Conservation (phyloP, 2,888 invertebrate genomes). For the Xestia rhomboidea region DNA sequence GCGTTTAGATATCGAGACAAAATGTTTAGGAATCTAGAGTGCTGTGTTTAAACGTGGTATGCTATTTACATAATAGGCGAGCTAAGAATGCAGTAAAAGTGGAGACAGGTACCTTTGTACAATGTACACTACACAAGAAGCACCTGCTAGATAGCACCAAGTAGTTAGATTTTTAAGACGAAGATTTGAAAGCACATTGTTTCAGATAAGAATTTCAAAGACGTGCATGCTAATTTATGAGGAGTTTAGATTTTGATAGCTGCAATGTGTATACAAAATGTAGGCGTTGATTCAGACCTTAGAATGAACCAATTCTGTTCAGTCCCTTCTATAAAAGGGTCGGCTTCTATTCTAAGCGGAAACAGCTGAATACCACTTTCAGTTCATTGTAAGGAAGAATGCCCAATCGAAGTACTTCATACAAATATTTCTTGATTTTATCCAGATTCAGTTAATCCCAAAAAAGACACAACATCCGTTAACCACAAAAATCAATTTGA, state of each 20-base stretch:
- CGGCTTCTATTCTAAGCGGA: neutral
- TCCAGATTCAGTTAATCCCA: neutral
- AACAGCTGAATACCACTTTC: neutral
- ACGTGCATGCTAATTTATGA: too few relatives aligned
- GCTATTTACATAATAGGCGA: slow-evolving; percentile 49
- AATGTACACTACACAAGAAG: neutral
- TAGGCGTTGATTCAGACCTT: neutral
- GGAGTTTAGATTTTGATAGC: neutral
- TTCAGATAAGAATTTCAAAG: neutral
- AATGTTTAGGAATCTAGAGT: slow-evolving; percentile 42
- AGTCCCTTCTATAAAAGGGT: neutral
- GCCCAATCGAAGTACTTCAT: neutral
- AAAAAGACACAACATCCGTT: slow-evolving; percentile 26
- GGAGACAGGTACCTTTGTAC: neutral
- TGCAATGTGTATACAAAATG: too few relatives aligned
- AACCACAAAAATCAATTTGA: slow-evolving; percentile 65
- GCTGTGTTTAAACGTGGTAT: slow-evolving; percentile 40
- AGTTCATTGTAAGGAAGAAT: neutral
- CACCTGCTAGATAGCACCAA: neutral
- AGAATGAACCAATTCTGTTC: neutral
- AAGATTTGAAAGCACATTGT: neutral
- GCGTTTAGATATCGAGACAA: slow-evolving; percentile 50
- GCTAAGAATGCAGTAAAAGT: slow-evolving; percentile 16
- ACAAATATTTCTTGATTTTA: neutral
- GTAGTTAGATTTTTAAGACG: slow-evolving; percentile 3